Evolutionary conservation across 2,797 vertebrate genomes (phyloP).

Genomic region (Oreochromis grahami): DNA sequence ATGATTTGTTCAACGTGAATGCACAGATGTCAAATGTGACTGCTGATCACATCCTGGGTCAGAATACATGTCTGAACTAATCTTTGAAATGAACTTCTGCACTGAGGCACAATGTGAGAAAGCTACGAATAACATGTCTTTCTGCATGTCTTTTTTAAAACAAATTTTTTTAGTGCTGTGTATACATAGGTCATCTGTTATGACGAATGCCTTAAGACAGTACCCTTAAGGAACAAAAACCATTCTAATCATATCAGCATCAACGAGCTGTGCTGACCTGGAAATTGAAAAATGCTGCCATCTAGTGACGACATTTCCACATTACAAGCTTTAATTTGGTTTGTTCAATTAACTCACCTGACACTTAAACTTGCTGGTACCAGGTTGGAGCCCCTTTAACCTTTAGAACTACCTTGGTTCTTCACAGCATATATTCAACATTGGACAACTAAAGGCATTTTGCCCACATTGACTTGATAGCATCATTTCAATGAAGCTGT

Average conservation of each 20-base stretch:
- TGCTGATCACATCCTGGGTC: background rate
- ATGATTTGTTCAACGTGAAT: background rate
- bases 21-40: background rate
- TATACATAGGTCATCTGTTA: background rate
- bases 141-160: background rate
- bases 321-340: background rate
- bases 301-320: slow-evolving; percentile 40
- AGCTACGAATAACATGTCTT: background rate
- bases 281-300: slow-evolving; percentile 35
- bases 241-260: rapidly evolving
- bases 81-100: background rate
- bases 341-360: background rate
- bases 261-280: background rate
- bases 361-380: background rate
- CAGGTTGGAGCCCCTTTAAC: background rate
- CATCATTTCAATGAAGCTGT: background rate
- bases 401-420: background rate
- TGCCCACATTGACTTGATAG: rapidly evolving
- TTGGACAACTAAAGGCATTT: rapidly evolving
- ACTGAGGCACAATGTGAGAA: background rate
- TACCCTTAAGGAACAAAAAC: background rate
- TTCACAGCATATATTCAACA: background rate
- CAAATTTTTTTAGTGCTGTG: background rate
- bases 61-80: background rate
- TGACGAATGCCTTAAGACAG: background rate